Percentiles rank a stretch among this genome's conserved stretches.
Conservation (phyloP, 2,113 vertebrate species). For the Scomber japonicus region DNA sequence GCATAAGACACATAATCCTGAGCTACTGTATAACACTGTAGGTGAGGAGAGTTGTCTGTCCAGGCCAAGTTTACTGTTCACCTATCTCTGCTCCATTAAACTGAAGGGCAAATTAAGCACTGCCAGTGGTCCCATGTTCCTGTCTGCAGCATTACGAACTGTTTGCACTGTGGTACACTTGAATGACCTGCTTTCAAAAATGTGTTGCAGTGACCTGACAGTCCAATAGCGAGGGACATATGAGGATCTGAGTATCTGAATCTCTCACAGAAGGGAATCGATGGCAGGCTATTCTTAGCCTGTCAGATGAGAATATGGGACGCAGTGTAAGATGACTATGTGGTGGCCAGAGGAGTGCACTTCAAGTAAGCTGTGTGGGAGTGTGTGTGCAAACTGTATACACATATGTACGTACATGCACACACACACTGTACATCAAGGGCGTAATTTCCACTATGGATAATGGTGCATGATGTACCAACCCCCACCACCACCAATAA, state of each 20-base stretch:
- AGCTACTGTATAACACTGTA: neutral
- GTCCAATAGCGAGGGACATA: conserved; percentile 36
- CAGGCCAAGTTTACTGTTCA: conserved; percentile 27
- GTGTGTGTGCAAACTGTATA: conserved; percentile 1
- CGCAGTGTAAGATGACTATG: conserved; percentile 57
- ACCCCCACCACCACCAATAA: neutral
- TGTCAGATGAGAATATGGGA: conserved; percentile 62
- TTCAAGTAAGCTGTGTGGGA: conserved; percentile 24
- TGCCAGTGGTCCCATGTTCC: conserved; percentile 35
- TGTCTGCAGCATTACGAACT: conserved; percentile 27
- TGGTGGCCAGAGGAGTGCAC: conserved; percentile 17
- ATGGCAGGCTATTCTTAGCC: conserved; percentile 76
- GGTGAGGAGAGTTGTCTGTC: neutral
- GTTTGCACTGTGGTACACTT: conserved; percentile 41
- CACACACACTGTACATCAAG: neutral
- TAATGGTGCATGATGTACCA: too few relatives aligned
- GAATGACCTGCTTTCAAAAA: conserved; percentile 59
- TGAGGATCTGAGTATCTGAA: conserved; percentile 51
- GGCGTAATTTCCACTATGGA: neutral
- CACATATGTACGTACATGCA: neutral
- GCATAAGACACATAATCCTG: conserved; percentile 5
- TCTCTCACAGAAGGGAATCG: conserved; percentile 57
- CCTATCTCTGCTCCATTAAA: conserved; percentile 18
- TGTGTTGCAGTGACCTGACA: conserved; percentile 60
- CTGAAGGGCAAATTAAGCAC: conserved; percentile 37